Evolutionary conservation across 2,888 invertebrate genomes (phyloP).

Genomic region (Drosophila neonasuta): DNA sequence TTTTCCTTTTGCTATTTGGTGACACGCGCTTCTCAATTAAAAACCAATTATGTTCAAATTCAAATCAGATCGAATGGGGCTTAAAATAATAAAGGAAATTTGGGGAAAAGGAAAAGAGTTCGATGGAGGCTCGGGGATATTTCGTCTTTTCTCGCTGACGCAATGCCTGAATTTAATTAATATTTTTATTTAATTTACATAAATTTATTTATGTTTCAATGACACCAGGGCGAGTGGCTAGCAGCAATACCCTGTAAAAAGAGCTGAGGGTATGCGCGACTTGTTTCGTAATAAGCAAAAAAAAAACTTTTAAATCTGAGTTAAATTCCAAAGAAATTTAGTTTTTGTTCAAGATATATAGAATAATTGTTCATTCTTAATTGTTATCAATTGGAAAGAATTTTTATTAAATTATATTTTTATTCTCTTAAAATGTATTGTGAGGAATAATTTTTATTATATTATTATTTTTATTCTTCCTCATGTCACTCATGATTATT

Average conservation of each 20-base stretch:
- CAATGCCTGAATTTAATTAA: constrained; percentile 65
- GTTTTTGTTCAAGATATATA: too few species aligned
- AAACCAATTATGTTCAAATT: constrained; percentile 62
- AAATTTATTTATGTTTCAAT: constrained; percentile 73
- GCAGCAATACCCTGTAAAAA: constrained; percentile 2
- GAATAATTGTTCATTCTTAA: too few species aligned
- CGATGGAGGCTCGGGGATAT: constrained; percentile 3
- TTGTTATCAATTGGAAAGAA: too few species aligned
- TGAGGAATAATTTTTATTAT: too few species aligned
- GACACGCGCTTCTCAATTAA: constrained; percentile 56
- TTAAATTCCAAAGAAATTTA: too few species aligned
- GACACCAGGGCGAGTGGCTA: constrained; percentile 35
- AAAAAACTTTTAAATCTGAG: neutral
- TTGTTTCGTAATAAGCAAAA: neutral
- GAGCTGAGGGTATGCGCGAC: neutral
- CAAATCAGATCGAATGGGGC: constrained; percentile 24
- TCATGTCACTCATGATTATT: too few species aligned
- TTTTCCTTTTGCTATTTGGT: constrained; percentile 9
- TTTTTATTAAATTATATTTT: too few species aligned
- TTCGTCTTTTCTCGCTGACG: constrained; percentile 43
- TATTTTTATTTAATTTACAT: constrained; percentile 67
- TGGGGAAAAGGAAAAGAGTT: neutral
- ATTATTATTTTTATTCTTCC: too few species aligned
- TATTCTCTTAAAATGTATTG: too few species aligned
- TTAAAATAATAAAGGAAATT: constrained; percentile 20